These are phyloP conservation scores for Craniophora ligustri DNA, from an alignment of 2,888 invertebrate species.

Conservation along the genomic window DNA sequence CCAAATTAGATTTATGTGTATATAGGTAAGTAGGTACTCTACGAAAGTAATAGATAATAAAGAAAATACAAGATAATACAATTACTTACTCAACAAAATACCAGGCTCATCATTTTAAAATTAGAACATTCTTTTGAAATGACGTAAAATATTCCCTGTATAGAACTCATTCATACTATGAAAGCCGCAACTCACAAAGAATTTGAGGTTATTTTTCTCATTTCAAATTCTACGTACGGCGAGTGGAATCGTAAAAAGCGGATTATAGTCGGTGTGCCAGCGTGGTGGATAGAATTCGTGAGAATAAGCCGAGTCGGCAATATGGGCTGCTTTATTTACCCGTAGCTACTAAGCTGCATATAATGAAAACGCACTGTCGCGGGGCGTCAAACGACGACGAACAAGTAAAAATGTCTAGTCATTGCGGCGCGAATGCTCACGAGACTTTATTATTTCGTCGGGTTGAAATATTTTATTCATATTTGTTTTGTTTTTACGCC, in stretches of 20 bases:
- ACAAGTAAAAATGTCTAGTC: slow-evolving; percentile 73
- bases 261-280: slow-evolving; percentile 82
- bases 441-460: slow-evolving; percentile 65
- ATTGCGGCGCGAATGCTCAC: slow-evolving; percentile 52
- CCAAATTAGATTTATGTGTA: no score
- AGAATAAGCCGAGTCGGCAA: slow-evolving; percentile 83
- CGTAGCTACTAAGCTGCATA: slow-evolving; percentile 86
- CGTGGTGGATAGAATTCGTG: slow-evolving; percentile 82
- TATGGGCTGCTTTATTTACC: slow-evolving; percentile 86
- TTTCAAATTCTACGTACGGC: slow-evolving; percentile 84
- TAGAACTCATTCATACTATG: slow-evolving; percentile 77
- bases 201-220: slow-evolving; percentile 85
- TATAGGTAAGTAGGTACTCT: no score
- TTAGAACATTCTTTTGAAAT: slow-evolving; percentile 38
- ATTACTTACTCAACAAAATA: slow-evolving; percentile 13
- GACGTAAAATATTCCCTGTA: slow-evolving; percentile 50
- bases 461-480: not conserved
- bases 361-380: slow-evolving; percentile 88
- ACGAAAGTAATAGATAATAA: no score
- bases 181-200: slow-evolving; percentile 76
- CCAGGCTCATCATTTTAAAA: slow-evolving; percentile 31
- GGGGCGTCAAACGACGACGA: slow-evolving; percentile 79
- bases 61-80: not conserved
- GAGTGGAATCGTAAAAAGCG: slow-evolving; percentile 87
- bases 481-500: not conserved